Percentiles rank a stretch among this genome's conserved stretches.
These are phyloP conservation scores for Elaeidobius kamerunicus DNA, from an alignment of 2,888 invertebrate species.

Conservation along the genomic window DNA sequence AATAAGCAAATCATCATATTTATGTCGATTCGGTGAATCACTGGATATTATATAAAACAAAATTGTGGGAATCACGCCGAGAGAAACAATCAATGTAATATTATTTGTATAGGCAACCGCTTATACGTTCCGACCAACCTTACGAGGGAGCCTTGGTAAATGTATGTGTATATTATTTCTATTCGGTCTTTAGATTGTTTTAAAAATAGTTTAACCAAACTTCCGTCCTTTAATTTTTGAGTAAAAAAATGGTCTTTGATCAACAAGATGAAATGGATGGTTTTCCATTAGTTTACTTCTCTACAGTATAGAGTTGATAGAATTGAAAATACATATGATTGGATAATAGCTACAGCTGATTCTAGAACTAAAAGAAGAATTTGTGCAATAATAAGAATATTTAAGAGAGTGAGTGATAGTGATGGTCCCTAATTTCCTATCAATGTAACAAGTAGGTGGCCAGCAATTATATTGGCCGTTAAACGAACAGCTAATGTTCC, in stretches of 20 bases:
- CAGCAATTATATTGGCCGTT: slow-evolving; percentile 76
- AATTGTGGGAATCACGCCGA: too few species aligned
- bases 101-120: too few species aligned
- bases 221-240: too few species aligned
- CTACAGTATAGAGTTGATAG: slow-evolving; percentile 65
- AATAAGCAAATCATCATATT: too few species aligned
- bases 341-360: slow-evolving; percentile 60
- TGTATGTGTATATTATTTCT: not conserved
- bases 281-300: slow-evolving; percentile 63
- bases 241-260: slow-evolving; percentile 64
- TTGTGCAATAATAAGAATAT: slow-evolving; percentile 38
- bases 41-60: too few species aligned
- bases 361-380: slow-evolving; percentile 43
- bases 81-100: too few species aligned
- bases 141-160: too few species aligned
- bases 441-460: slow-evolving; percentile 64
- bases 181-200: not conserved
- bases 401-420: slow-evolving; percentile 36
- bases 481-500: slow-evolving; percentile 67
- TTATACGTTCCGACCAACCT: too few species aligned
- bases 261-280: slow-evolving; percentile 64
- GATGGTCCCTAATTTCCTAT: slow-evolving; percentile 51
- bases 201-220: slow-evolving; percentile 18
- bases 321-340: slow-evolving; percentile 65
- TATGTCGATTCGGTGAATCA: too few species aligned